These are phyloP conservation scores for Xyliphius kryptos DNA, from an alignment of 2,113 vertebrate genomes.

Conservation along the genomic window DNA sequence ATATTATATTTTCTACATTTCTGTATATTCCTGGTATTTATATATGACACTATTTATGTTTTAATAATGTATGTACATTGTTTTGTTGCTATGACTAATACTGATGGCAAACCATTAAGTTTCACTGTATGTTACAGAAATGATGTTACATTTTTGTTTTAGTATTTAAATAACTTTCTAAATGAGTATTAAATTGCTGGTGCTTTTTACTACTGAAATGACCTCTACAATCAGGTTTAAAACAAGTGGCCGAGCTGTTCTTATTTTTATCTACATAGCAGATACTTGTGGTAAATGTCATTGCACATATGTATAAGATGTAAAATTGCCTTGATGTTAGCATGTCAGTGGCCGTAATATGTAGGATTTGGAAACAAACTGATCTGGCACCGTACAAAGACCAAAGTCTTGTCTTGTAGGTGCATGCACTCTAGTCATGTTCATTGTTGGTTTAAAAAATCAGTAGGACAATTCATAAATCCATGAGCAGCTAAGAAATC, in stretches of 20 bases:
- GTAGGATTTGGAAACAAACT: too few relatives aligned
- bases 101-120: slow-evolving; percentile 39
- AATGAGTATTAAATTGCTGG: slow-evolving; percentile 44
- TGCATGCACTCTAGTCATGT: too few relatives aligned
- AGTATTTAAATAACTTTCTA: slow-evolving; percentile 54
- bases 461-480: slow-evolving; percentile 41
- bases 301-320: too few relatives aligned
- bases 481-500: slow-evolving; percentile 64
- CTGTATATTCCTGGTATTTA: too few relatives aligned
- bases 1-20: too few relatives aligned
- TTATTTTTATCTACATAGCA: not conserved
- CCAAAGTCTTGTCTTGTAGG: too few relatives aligned
- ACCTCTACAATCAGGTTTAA: slow-evolving; percentile 49
- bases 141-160: slow-evolving; percentile 46
- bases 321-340: too few relatives aligned
- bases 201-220: slow-evolving; percentile 65
- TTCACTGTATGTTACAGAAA: slow-evolving; percentile 42
- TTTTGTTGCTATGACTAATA: slow-evolving; percentile 51
- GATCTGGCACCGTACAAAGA: too few relatives aligned
- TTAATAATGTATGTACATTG: slow-evolving; percentile 50
- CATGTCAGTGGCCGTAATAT: too few relatives aligned
- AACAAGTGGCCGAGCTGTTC: slow-evolving; percentile 16
- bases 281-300: slow-evolving; percentile 6
- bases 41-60: too few relatives aligned
- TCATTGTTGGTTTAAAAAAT: slow-evolving; percentile 52